Conservation (phyloP, 2,797 vertebrate species). For the Pangasius larnaudii region DNA sequence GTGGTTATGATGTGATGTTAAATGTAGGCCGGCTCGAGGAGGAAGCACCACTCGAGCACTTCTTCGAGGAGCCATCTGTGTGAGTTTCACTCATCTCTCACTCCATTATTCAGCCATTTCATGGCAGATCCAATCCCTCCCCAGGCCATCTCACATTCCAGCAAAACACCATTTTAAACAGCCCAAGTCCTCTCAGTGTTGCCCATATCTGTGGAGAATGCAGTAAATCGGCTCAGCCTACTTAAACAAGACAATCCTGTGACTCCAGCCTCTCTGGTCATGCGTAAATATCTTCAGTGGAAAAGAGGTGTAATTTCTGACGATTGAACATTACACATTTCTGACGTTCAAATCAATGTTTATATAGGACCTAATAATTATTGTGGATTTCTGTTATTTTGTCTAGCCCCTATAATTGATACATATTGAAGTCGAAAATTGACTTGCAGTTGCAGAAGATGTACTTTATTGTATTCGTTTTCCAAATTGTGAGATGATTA, state of each 20-base stretch:
- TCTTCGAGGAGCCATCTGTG: slow-evolving; percentile 22
- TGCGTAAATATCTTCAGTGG: not conserved
- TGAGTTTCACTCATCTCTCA: slow-evolving; percentile 27
- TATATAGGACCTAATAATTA: not conserved
- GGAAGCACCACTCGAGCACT: not conserved
- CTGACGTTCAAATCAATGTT: slow-evolving; percentile 5
- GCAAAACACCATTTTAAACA: slow-evolving; percentile 2
- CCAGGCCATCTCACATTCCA: not conserved
- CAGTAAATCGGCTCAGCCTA: not conserved
- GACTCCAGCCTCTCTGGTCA: slow-evolving; percentile 12
- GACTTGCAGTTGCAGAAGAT: not conserved
- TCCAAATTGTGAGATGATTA: slow-evolving; percentile 20
- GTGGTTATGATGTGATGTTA: not conserved
- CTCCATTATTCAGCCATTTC: slow-evolving; percentile 35
- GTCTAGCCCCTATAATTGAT: not conserved
- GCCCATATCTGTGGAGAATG: not conserved
- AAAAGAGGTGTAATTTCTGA: not conserved
- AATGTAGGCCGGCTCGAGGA: not conserved
- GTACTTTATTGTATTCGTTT: slow-evolving; percentile 13
- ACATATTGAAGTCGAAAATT: not conserved
- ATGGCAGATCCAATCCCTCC: slow-evolving; percentile 15
- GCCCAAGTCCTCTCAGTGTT: not conserved
- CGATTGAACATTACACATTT: not conserved
- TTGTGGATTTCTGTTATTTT: not conserved
- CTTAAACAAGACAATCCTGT: not conserved